A percentile compares a stretch with the other conserved stretches of the same genome.
Evolutionary conservation across 1,140 invertebrate species (phyloP).

Genomic region (Sycophila sp.): DNA sequence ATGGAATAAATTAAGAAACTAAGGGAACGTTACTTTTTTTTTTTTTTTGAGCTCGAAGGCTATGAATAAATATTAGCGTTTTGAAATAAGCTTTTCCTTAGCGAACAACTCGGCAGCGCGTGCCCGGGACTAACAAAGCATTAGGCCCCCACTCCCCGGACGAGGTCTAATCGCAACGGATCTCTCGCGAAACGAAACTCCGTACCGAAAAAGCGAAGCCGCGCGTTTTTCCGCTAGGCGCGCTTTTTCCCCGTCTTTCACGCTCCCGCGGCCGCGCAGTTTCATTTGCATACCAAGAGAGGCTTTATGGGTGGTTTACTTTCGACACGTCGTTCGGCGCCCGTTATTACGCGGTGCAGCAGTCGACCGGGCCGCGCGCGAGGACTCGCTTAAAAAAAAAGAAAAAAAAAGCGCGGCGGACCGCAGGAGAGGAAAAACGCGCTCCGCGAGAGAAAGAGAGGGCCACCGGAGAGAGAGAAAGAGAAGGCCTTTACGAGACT

Average conservation of each 20-base stretch:
- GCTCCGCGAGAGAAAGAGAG: background rate
- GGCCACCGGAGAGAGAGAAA: background rate
- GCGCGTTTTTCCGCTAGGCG: no score
- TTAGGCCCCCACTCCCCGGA: no score
- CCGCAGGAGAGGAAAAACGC: background rate
- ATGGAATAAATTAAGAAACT: no score
- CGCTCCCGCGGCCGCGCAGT: conserved; percentile 14
- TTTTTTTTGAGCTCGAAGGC: no score
- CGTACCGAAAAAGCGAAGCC: background rate
- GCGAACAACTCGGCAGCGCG: no score
- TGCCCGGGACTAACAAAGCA: no score
- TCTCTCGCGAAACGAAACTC: background rate
- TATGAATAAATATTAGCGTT: no score
- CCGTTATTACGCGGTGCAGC: conserved; percentile 27
- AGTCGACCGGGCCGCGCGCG: background rate
- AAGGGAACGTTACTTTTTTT: no score
- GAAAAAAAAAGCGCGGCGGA: conserved; percentile 19
- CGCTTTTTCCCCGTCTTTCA: background rate
- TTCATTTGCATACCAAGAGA: conserved; percentile 39
- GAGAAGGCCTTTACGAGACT: conserved; percentile 51
- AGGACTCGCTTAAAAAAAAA: no score
- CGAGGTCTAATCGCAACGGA: no score
- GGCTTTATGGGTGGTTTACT: conserved; percentile 38
- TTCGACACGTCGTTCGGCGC: conserved; percentile 38
- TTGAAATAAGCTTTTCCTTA: no score